A percentile compares a stretch with the other conserved stretches of the same genome.
These are phyloP conservation scores for Eriocheir sinensis DNA, from an alignment of 1,140 invertebrate genomes.

Conservation along the genomic window DNA sequence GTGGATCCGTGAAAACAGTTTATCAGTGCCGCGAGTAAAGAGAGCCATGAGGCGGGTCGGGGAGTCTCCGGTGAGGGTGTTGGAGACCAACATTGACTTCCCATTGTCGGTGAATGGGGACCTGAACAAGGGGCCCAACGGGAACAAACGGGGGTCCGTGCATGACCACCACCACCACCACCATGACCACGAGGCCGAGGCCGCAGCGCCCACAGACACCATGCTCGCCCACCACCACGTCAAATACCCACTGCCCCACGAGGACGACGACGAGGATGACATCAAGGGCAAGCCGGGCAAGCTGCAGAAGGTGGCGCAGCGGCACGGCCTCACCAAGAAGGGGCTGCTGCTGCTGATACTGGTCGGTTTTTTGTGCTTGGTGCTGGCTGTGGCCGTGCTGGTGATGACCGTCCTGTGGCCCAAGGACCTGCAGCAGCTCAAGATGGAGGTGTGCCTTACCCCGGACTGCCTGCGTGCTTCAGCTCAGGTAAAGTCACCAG, in stretches of 20 bases:
- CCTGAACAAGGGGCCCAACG: slow-evolving; percentile 72
- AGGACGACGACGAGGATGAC: slow-evolving; percentile 56
- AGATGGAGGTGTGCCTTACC: slow-evolving; percentile 69
- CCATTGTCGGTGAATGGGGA: slow-evolving; percentile 67
- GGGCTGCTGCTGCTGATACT: slow-evolving; percentile 62
- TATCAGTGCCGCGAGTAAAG: slow-evolving; percentile 5
- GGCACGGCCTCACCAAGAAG: slow-evolving; percentile 73
- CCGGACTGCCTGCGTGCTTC: slow-evolving; percentile 73
- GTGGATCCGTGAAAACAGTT: slow-evolving; percentile 65
- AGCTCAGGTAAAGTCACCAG: slow-evolving; percentile 71
- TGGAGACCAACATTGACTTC: slow-evolving; percentile 70
- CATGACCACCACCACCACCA: slow-evolving; percentile 67
- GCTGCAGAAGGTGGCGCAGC: slow-evolving; percentile 65
- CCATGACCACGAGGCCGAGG: slow-evolving; percentile 54
- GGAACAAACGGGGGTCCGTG: slow-evolving; percentile 65
- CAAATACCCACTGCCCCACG: slow-evolving; percentile 67
- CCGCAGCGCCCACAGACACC: slow-evolving; percentile 62
- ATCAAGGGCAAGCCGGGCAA: slow-evolving; percentile 65
- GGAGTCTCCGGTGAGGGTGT: slow-evolving; percentile 69
- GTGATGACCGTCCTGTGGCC: slow-evolving; percentile 70
- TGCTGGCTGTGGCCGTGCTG: slow-evolving; percentile 64
- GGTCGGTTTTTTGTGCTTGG: slow-evolving; percentile 44
- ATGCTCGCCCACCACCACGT: slow-evolving; percentile 67
- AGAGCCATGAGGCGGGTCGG: slow-evolving; percentile 65
- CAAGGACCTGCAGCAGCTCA: not conserved